A percentile compares a stretch with the other conserved stretches of the same genome.
These are phyloP conservation scores for Lasius platythorax DNA, from an alignment of 2,888 invertebrate species.

Conservation along the genomic window DNA sequence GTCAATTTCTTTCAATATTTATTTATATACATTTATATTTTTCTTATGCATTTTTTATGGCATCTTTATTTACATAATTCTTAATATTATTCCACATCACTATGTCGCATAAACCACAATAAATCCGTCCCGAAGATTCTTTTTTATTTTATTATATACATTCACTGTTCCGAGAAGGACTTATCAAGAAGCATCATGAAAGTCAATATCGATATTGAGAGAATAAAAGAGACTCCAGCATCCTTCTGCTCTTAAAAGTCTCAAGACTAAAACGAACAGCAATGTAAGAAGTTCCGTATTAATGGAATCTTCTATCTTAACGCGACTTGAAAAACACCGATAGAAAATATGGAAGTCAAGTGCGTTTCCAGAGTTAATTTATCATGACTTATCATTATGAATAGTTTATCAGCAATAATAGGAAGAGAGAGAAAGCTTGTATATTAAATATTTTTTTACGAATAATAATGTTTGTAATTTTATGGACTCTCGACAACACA, in stretches of 20 bases:
- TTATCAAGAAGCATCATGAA: constrained; percentile 49
- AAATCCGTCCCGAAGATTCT: neutral
- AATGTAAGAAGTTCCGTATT: constrained; percentile 34
- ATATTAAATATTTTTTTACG: neutral
- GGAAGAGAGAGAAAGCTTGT: neutral
- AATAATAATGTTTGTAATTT: neutral
- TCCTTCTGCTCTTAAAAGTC: constrained; percentile 30
- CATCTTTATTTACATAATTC: neutral
- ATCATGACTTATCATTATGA: neutral
- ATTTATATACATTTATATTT: neutral
- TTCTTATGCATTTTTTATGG: neutral
- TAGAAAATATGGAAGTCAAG: constrained; percentile 1
- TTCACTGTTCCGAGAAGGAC: neutral
- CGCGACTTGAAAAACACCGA: neutral
- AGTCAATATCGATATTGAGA: constrained; percentile 51
- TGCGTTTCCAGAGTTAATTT: neutral
- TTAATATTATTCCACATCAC: neutral
- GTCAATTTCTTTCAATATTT: neutral
- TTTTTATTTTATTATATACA: constrained; percentile 23
- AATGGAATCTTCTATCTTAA: constrained; percentile 30
- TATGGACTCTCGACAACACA: too few species aligned
- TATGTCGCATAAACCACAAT: neutral
- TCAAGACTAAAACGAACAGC: constrained; percentile 23
- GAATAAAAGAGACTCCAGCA: constrained; percentile 27
- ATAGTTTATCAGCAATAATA: neutral